A percentile compares a stretch with the other conserved stretches of the same genome.
Evolutionary conservation across 2,797 vertebrate genomes (phyloP).

Genomic region (Clarias laeviceps): DNA sequence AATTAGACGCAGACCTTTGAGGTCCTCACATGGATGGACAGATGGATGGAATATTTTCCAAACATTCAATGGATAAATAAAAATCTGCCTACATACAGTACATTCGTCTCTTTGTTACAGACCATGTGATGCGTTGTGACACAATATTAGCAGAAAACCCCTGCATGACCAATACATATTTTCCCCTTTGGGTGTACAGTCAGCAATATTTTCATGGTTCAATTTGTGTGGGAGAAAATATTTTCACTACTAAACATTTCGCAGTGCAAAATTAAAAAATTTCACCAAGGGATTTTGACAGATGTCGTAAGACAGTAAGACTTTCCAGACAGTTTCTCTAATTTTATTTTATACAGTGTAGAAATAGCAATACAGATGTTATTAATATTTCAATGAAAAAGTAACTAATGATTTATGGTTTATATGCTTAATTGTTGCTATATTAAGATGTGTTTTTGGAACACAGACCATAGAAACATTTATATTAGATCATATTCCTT

Average conservation of each 20-base stretch:
- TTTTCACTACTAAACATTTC: neutral
- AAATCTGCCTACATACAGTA: neutral
- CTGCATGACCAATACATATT: neutral
- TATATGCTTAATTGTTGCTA: conserved; percentile 6
- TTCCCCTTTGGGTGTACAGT: neutral
- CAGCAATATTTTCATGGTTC: neutral
- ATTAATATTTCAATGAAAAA: neutral
- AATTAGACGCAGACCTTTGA: neutral
- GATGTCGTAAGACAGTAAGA: neutral
- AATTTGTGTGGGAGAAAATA: neutral
- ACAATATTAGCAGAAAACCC: neutral
- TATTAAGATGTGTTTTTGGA: conserved; percentile 8
- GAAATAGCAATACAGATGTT: neutral
- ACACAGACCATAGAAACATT: neutral
- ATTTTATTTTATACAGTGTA: neutral
- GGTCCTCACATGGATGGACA: neutral
- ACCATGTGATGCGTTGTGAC: neutral
- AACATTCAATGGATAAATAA: neutral
- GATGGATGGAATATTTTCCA: neutral
- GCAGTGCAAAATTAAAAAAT: neutral
- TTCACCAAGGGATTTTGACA: neutral
- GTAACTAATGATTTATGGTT: neutral
- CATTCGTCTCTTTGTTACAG: neutral
- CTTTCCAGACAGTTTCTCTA: neutral
- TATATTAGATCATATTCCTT: conserved; percentile 33